Conservation (phyloP, 2,113 vertebrate species). For the Litocranius walleri region DNA sequence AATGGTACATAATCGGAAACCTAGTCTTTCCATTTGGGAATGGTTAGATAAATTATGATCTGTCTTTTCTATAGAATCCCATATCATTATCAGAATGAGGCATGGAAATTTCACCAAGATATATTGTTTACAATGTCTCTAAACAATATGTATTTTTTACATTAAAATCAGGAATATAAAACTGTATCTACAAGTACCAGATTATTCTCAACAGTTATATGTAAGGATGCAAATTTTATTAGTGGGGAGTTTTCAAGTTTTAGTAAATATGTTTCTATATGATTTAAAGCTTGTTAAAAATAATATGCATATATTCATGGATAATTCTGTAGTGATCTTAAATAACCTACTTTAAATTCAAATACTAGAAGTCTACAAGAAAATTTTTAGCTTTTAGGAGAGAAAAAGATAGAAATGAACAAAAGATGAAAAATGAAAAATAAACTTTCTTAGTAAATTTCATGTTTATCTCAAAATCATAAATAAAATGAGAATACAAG, state of each 20-base stretch:
- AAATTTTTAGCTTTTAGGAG: background rate
- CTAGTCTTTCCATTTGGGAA: background rate
- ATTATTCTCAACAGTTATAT: background rate
- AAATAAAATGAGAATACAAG: slow-evolving; percentile 3
- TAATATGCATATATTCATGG: background rate
- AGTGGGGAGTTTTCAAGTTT: background rate
- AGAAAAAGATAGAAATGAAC: background rate
- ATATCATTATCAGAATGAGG: background rate
- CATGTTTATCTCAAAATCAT: background rate
- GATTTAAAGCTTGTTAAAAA: background rate
- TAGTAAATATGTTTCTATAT: background rate
- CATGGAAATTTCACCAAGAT: background rate
- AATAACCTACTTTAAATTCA: background rate
- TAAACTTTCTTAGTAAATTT: background rate
- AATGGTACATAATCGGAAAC: background rate
- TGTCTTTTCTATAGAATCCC: background rate
- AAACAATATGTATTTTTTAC: background rate
- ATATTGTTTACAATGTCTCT: background rate
- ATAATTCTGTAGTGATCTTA: background rate
- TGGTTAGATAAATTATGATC: background rate
- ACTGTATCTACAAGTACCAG: background rate
- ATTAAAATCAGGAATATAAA: slow-evolving; percentile 4
- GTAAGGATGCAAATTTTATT: background rate
- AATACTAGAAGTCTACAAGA: background rate
- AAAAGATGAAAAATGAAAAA: background rate